A percentile compares a stretch with the other conserved stretches of the same genome.
These are phyloP conservation scores for Zonitis immaculata DNA, from an alignment of 2,888 invertebrate genomes.

Conservation along the genomic window DNA sequence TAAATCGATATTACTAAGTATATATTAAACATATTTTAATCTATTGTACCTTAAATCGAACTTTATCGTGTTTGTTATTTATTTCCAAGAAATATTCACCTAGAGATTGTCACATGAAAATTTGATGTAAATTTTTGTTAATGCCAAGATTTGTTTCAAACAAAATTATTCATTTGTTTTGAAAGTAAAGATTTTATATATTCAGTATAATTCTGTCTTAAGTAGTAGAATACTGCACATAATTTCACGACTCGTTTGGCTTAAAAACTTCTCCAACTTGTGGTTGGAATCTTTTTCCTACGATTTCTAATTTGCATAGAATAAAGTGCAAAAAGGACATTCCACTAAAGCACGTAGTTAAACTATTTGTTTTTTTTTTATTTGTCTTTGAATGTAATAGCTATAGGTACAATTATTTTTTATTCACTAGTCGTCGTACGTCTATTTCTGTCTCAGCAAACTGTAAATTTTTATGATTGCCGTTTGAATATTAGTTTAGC, in stretches of 20 bases:
- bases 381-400: no score
- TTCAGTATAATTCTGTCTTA: constrained; percentile 26
- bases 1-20: no score
- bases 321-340: constrained; percentile 6
- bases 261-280: constrained; percentile 20
- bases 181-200: constrained; percentile 19
- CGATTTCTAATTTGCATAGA: constrained; percentile 20
- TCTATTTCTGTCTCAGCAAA: no score
- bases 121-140: background rate
- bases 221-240: constrained; percentile 25
- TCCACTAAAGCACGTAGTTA: background rate
- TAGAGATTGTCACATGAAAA: background rate
- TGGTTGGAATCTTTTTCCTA: constrained; percentile 14
- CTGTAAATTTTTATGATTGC: constrained; percentile 1
- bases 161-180: constrained; percentile 21
- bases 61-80: no score
- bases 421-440: no score
- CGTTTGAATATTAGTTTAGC: constrained; percentile 7
- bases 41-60: no score
- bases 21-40: no score
- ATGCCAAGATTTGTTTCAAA: background rate
- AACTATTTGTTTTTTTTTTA: background rate
- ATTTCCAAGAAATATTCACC: background rate
- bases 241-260: constrained; percentile 21
- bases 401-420: no score